Evolutionary conservation across 2,888 invertebrate species (phyloP), one percentile per base, ranked within the genome.

Genomic region (Epistrophe eligans): DNA sequence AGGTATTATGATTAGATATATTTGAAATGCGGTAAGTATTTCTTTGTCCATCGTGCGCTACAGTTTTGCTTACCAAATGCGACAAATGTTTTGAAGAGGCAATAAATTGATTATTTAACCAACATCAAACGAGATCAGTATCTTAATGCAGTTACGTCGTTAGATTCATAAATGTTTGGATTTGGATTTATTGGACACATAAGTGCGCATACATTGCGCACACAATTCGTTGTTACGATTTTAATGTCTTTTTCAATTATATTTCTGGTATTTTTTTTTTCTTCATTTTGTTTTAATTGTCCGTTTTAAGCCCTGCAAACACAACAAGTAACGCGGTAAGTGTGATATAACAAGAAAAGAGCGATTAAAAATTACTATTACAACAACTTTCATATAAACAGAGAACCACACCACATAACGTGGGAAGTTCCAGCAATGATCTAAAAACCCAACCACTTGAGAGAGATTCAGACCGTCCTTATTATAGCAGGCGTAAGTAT

Each of bases 41-140:
- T 60, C 19, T 60, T 38, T 60, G 15, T 40, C 10, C 28, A 50
- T 38, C 13, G 38, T 17, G 10, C 6, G 13, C 11, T 7, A 8
- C 2, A 15, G 19, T 58, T 55, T 70, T 43, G n/a, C n/a, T 15
- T 60, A 45, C 57, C 45, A 64, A 38, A 48, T 66, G 66, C 48
- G 60, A 77, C 72, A 77, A 38, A 60, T 73, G 50, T 38, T 7
- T 71, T 67, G 40, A 73, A 57, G 58, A 19, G 17, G 58, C 50
- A 72, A 67, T 64, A 76, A 76, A 77, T 64, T 57, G 52, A 71
- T 71, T 77, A 48, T 62, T 40, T 43, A 76, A 74, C 50, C 52
- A 4, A 66, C 40, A 17, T 24, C 2, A 40, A 70, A 38, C 66
- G 13, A 55, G 70, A 70, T 70, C n/a, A 50, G 55, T 55, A 70